Conservation (phyloP, 2,113 vertebrate species). For the Cairina moschata region DNA sequence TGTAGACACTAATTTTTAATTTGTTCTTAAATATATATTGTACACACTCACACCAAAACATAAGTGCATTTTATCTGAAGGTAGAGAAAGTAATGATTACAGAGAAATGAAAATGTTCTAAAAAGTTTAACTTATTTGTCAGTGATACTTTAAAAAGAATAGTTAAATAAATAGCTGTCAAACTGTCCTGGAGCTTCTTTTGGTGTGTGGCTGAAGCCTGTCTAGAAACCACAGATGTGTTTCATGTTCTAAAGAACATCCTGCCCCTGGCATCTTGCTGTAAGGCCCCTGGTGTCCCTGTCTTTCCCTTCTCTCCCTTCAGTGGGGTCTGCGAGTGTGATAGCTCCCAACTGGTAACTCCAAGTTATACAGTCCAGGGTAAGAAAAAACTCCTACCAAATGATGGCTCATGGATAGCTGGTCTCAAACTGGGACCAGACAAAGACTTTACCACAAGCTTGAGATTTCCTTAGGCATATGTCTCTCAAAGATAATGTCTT, state of each 20-base stretch:
- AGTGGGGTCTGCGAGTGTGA: not conserved
- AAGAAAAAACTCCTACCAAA: not conserved
- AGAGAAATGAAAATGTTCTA: not conserved
- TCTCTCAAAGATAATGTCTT: not conserved
- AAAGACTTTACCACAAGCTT: not conserved
- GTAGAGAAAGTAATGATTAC: not conserved
- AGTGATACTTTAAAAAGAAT: slow-evolving; percentile 12
- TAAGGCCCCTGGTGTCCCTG: not conserved
- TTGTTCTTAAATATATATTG: not conserved
- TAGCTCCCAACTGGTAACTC: not conserved
- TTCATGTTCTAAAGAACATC: not conserved
- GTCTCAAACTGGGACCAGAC: not conserved
- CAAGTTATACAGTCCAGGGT: not conserved
- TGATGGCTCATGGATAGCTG: not conserved
- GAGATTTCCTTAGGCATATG: not conserved
- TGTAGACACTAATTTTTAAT: not conserved
- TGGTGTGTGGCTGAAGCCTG: not conserved
- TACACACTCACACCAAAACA: not conserved
- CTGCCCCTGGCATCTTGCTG: not conserved
- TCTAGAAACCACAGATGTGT: not conserved
- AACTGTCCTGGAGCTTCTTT: not conserved
- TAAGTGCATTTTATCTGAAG: not conserved
- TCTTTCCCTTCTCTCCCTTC: not conserved
- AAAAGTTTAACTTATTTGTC: not conserved
- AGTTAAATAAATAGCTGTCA: not conserved